Evolutionary conservation across 1,140 invertebrate species (phyloP).

Genomic region (Solen grandis): DNA sequence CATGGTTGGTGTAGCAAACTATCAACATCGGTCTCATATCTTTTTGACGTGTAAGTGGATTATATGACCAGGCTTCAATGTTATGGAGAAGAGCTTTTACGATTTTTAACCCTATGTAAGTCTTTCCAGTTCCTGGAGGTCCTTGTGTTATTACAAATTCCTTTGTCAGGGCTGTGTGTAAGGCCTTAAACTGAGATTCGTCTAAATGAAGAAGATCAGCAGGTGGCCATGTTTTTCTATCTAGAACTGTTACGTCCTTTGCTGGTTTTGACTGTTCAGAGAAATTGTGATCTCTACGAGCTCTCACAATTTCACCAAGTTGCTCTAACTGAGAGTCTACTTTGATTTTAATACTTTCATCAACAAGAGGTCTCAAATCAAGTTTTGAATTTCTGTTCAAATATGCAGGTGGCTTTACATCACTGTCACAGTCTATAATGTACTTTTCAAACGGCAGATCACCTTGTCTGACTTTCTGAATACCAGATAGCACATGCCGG

Average conservation of each 20-base stretch:
- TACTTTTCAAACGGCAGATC: constrained; percentile 79
- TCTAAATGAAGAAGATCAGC: constrained; percentile 75
- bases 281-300: constrained; percentile 13
- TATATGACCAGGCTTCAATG: constrained; percentile 64
- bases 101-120: constrained; percentile 78
- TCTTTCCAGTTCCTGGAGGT: constrained; percentile 78
- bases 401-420: constrained; percentile 66
- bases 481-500: constrained; percentile 79
- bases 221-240: constrained; percentile 65
- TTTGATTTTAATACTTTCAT: constrained; percentile 54
- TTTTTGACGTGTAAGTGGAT: constrained; percentile 35
- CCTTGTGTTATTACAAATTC: constrained; percentile 87
- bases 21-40: constrained; percentile 85
- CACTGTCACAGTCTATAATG: constrained; percentile 68
- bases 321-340: constrained; percentile 35
- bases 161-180: constrained; percentile 80
- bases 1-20: constrained; percentile 93
- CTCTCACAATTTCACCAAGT: constrained; percentile 17
- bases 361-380: constrained; percentile 66
- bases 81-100: constrained; percentile 78
- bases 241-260: constrained; percentile 41
- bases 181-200: constrained; percentile 80
- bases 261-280: constrained; percentile 36
- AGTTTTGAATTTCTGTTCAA: constrained; percentile 51
- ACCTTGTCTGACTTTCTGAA: constrained; percentile 75